A percentile compares a stretch with the other conserved stretches of the same genome.
phyloP scores from a whole-genome alignment of 2,113 vertebrate genomes.

The Pimephales promelas region DNA sequence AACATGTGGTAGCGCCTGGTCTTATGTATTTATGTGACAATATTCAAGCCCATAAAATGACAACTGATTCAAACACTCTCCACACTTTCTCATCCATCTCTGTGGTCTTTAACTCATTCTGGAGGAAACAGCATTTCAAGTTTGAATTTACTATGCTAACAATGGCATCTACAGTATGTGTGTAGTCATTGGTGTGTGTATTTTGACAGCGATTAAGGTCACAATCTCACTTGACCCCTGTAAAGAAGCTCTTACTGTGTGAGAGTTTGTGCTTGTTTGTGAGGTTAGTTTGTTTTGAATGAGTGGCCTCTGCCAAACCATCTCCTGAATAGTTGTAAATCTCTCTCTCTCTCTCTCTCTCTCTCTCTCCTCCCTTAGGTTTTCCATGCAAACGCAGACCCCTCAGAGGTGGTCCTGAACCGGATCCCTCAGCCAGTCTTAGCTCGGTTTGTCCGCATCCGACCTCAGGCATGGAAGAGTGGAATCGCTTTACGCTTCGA shows the following conservation, averaged over 20 bases:
- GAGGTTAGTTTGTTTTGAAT: conserved; percentile 29
- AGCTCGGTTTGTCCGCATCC: conserved; percentile 89
- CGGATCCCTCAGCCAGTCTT: conserved; percentile 90
- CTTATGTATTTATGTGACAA: conserved; percentile 1
- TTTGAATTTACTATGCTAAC: conserved; percentile 30
- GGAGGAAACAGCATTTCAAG: conserved; percentile 29
- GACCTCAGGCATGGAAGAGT: conserved; percentile 90
- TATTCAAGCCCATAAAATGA: not conserved
- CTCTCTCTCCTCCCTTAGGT: conserved; percentile 71
- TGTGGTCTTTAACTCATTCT: not conserved
- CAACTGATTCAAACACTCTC: not conserved
- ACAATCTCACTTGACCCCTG: conserved; percentile 45
- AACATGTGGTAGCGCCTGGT: not conserved
- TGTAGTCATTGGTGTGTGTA: conserved; percentile 40
- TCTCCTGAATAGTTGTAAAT: conserved; percentile 12
- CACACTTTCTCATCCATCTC: not conserved
- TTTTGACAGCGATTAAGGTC: conserved; percentile 49
- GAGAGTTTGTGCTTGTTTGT: conserved; percentile 32
- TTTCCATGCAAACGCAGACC: conserved; percentile 90
- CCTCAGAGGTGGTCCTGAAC: conserved; percentile 91
- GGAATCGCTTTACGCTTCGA: conserved; percentile 94
- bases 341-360: conserved; percentile 21
- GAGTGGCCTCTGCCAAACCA: conserved; percentile 13
- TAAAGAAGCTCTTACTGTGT: conserved; percentile 35
- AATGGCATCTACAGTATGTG: not conserved